These are phyloP conservation scores for Acipenser transmontanus DNA, from an alignment of 2,797 vertebrate genomes.

Conservation along the genomic window DNA sequence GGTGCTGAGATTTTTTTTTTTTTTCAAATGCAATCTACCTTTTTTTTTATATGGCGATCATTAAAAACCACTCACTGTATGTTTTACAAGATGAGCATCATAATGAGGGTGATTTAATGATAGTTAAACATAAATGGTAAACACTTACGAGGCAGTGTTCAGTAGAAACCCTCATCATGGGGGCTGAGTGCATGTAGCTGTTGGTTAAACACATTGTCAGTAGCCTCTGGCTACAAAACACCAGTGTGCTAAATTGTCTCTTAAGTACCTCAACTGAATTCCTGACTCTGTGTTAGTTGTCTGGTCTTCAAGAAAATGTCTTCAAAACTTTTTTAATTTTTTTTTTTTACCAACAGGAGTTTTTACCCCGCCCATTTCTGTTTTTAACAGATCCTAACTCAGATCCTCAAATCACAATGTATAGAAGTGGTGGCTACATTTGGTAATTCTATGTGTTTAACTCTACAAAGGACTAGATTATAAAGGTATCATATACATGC, in stretches of 20 bases:
- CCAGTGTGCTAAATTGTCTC: not conserved
- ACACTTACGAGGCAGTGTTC: not conserved
- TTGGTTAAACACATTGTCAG: not conserved
- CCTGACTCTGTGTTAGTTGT: not conserved
- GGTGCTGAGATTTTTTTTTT: slow-evolving; percentile 21
- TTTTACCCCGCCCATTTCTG: too few relatives aligned
- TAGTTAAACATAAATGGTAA: not conserved
- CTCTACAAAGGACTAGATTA: too few relatives aligned
- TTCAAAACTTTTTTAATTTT: not conserved
- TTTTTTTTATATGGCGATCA: slow-evolving; percentile 4
- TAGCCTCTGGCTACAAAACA: slow-evolving; percentile 1
- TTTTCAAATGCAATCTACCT: slow-evolving; percentile 12
- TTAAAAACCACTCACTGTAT: slow-evolving; percentile 32
- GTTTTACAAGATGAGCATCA: not conserved
- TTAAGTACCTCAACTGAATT: not conserved
- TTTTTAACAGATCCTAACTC: too few relatives aligned
- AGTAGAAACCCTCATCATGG: not conserved
- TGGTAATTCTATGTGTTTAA: too few relatives aligned
- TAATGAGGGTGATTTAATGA: not conserved
- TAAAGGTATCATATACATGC: too few relatives aligned
- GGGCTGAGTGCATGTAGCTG: not conserved
- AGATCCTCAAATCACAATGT: too few relatives aligned
- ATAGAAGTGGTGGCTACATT: too few relatives aligned
- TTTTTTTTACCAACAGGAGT: too few relatives aligned
- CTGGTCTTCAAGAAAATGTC: not conserved